Base-by-base conservation (phyloP, 2,113 vertebrate genomes). In the Gopherus evgoodei region DNA sequence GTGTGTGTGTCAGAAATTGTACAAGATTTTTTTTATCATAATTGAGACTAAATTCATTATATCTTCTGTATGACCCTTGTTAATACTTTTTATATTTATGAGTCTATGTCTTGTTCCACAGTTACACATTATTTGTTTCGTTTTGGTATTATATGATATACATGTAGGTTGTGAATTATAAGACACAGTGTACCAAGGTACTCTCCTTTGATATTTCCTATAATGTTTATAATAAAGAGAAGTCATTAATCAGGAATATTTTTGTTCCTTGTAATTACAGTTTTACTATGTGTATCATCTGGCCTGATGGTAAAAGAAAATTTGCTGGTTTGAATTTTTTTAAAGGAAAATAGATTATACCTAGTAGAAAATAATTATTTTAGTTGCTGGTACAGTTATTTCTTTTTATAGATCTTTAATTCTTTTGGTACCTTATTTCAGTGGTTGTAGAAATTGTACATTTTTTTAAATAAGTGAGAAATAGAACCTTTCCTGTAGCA, bases 21-120 rank as follows among this genome's bases (percentile, higher is more conserved):
- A 97, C 83, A 54, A 96, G 96, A 54, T 95, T 88, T 97, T 97
- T 96, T 69, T 97, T 98, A 97, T 96, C 97, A 88, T 96, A 84
- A 91, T 91, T 91, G 95, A 98, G 86, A 97, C 79, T 95, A 97
- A 97, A 97, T 98, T 97, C 91, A 96, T 97, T 97, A 96, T 97
- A 93, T 95, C 93, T 96, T 97, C 91, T 92, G 69, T 86, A 65
- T 97, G 95, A 98, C 97, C 93, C 96, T 97, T 91, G 95, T 93
- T 98, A 97, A 97, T 94, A 97, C 69, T 90, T 95, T 93, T 96
- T 96, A 69, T 95, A 86, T 95, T 98, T 96, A 94, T 85, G 80
- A 52, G 21, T 95, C 93, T 93, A 54, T 4, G 7, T 94, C 47
- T 35, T 91, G 14, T 89, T 21, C 85, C 81, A 27, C 4, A 31